A percentile compares a stretch with the other conserved stretches of the same genome.
These are phyloP conservation scores for Arenicola marina DNA, from an alignment of 2,888 invertebrate species.

Conservation along the genomic window DNA sequence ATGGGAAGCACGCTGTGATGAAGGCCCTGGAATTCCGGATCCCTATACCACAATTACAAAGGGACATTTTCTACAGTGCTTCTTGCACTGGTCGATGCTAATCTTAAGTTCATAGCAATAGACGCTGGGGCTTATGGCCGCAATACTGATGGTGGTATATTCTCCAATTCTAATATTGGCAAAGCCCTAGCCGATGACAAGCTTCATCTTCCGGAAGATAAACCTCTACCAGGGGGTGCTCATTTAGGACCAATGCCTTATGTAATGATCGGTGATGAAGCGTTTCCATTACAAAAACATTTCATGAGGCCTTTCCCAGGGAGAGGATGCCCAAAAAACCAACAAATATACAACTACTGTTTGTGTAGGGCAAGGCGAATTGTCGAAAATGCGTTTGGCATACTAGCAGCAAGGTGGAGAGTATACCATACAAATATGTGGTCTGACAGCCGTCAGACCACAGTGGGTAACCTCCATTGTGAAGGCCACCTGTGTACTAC, in stretches of 20 bases:
- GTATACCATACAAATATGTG: background rate
- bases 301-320: background rate
- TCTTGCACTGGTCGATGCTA: too few species aligned
- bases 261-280: background rate
- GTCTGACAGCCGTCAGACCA: slow-evolving; percentile 5
- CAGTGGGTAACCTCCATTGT: background rate
- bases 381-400: too few species aligned
- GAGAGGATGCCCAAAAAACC: background rate
- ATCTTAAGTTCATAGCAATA: too few species aligned
- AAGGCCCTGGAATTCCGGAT: too few species aligned
- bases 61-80: too few species aligned
- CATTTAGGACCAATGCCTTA: background rate
- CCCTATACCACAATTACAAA: too few species aligned
- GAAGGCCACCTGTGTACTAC: slow-evolving; percentile 1
- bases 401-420: background rate
- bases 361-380: background rate
- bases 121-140: too few species aligned
- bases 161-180: too few species aligned
- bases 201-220: background rate
- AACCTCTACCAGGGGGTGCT: background rate
- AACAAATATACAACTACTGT: background rate
- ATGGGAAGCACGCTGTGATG: too few species aligned
- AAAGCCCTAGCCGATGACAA: background rate
- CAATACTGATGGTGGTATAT: too few species aligned
- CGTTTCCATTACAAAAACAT: background rate